Evolutionary conservation across 1,140 invertebrate genomes (phyloP).

Genomic region (Brachionus koreanus): DNA sequence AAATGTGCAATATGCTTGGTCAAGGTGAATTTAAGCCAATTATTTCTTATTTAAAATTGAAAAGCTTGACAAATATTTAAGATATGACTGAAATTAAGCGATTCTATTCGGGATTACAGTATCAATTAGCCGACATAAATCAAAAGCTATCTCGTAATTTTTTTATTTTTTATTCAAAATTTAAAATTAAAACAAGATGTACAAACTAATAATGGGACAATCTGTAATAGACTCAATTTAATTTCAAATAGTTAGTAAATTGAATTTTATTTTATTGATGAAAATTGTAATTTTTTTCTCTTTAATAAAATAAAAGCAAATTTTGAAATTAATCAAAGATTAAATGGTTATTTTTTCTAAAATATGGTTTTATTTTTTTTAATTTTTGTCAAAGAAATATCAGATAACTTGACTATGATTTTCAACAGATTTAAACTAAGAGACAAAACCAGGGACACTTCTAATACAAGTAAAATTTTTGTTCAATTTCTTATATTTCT

Average conservation of each 20-base stretch:
- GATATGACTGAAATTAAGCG: neutral
- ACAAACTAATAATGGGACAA: neutral
- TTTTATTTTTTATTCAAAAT: neutral
- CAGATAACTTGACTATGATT: neutral
- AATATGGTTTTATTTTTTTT: neutral
- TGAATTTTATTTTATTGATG: neutral
- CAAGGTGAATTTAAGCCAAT: neutral
- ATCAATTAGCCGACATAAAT: neutral
- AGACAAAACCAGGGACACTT: neutral
- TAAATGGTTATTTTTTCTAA: neutral
- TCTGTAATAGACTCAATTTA: neutral
- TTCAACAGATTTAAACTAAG: neutral
- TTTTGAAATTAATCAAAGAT: neutral
- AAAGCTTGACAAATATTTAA: neutral
- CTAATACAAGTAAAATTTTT: neutral
- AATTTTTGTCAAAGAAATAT: neutral
- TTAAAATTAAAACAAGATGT: neutral
- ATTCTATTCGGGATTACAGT: neutral
- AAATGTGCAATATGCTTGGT: neutral
- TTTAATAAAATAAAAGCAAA: neutral
- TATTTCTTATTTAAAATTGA: neutral
- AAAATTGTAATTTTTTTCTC: neutral
- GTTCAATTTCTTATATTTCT: neutral
- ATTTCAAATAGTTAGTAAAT: neutral
- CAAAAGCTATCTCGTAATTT: neutral